Conservation (phyloP, 2,797 vertebrate species). For the Galaxias olidus region DNA sequence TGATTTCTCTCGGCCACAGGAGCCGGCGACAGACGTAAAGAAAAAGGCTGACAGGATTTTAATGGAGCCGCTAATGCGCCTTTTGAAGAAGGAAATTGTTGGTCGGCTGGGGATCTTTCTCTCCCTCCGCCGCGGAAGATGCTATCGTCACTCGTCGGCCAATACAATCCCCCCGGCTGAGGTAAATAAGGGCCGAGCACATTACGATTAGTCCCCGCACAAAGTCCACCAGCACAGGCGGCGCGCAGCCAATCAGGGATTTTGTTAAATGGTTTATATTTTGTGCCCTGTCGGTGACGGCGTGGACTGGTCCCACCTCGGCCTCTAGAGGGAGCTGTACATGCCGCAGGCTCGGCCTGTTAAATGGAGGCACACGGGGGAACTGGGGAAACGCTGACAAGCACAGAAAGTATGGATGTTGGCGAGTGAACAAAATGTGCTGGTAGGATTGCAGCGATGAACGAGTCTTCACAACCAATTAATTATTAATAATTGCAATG, state of each 20-base stretch:
- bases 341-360: slow-evolving; percentile 50
- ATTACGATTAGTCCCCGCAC: slow-evolving; percentile 44
- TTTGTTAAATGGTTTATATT: slow-evolving; percentile 52
- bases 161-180: slow-evolving; percentile 39
- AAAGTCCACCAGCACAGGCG: slow-evolving; percentile 27
- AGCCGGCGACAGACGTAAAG: slow-evolving; percentile 61
- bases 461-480: slow-evolving; percentile 27
- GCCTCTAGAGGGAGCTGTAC: slow-evolving; percentile 43
- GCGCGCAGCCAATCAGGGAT: slow-evolving; percentile 29
- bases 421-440: neutral
- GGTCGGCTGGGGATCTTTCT: slow-evolving; percentile 59
- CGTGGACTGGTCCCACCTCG: slow-evolving; percentile 32
- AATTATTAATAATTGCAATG: no score
- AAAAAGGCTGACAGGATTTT: slow-evolving; percentile 72
- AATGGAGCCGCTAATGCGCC: slow-evolving; percentile 76
- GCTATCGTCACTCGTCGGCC: slow-evolving; percentile 51
- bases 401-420: slow-evolving; percentile 22
- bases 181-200: slow-evolving; percentile 60
- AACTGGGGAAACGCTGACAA: slow-evolving; percentile 43
- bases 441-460: neutral
- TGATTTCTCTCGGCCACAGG: slow-evolving; percentile 62
- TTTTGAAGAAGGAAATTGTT: slow-evolving; percentile 70
- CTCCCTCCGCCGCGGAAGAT: slow-evolving; percentile 46
- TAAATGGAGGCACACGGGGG: slow-evolving; percentile 40
- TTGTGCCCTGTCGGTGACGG: slow-evolving; percentile 39